These are phyloP conservation scores for Cynopterus sphinx DNA, from an alignment of 2,797 vertebrate species.

Conservation along the genomic window DNA sequence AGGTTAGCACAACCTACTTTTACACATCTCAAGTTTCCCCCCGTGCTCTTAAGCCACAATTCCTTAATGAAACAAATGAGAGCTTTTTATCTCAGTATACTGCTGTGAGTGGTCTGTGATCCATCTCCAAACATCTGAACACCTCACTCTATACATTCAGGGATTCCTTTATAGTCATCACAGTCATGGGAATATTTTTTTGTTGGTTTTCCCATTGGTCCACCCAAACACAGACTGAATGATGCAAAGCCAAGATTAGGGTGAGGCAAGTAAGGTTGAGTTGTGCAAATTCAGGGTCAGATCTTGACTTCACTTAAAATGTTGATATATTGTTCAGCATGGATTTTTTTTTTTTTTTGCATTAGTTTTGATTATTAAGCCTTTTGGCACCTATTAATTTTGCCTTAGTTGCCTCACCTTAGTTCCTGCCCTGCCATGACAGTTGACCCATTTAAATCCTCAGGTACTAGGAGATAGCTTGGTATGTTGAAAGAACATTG, in stretches of 20 bases:
- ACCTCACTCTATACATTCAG: background rate
- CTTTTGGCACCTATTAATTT: background rate
- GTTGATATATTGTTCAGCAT: background rate
- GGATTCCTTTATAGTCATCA: background rate
- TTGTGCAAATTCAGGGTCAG: background rate
- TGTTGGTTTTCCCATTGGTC: background rate
- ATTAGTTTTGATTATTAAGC: background rate
- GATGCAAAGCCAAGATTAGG: background rate
- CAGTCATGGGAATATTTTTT: background rate
- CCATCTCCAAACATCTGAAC: background rate
- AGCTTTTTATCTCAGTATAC: background rate
- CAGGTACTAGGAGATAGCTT: background rate
- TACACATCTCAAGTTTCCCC: background rate
- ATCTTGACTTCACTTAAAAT: background rate
- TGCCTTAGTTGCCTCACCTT: background rate
- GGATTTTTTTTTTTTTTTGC: background rate
- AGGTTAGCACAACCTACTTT: background rate
- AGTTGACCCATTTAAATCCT: background rate
- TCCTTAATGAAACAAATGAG: background rate
- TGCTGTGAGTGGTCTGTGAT: background rate
- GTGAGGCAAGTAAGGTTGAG: background rate
- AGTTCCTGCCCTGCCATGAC: background rate
- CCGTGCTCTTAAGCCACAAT: background rate
- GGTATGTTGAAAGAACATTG: background rate
- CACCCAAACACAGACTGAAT: background rate